These are phyloP conservation scores for Antheraea pernyi DNA, from an alignment of 1,140 invertebrate genomes.

Conservation along the genomic window DNA sequence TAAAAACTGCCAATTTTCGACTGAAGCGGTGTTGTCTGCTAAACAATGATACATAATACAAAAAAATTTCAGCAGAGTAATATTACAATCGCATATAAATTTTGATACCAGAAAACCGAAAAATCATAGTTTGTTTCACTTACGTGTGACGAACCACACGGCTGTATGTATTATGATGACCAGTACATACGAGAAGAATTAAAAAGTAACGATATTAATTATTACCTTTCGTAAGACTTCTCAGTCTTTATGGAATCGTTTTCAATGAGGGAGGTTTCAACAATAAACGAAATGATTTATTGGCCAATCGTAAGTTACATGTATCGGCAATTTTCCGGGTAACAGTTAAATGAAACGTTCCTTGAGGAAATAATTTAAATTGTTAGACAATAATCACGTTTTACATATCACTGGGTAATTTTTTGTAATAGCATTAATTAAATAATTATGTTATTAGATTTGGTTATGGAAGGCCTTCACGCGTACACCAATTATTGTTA, in stretches of 20 bases:
- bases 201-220: constrained; percentile 40
- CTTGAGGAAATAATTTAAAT: background rate
- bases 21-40: too few species aligned
- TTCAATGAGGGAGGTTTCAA: constrained; percentile 10
- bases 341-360: background rate
- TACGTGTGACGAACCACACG: background rate
- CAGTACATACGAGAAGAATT: constrained; percentile 31
- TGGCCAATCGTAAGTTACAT: constrained; percentile 11
- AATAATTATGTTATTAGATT: background rate
- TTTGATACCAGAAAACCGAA: background rate
- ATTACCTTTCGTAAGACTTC: constrained; percentile 22
- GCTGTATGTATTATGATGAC: background rate
- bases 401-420: background rate
- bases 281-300: constrained; percentile 39
- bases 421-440: background rate
- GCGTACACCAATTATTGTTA: too few species aligned
- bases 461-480: too few species aligned
- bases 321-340: constrained; percentile 27
- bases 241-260: constrained; percentile 31
- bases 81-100: too few species aligned
- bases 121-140: background rate
- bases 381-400: background rate
- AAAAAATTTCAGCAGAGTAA: too few species aligned
- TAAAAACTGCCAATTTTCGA: too few species aligned
- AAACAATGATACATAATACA: too few species aligned